Base-by-base conservation (phyloP, 2,113 vertebrate genomes). In the Symphodus melops region DNA sequence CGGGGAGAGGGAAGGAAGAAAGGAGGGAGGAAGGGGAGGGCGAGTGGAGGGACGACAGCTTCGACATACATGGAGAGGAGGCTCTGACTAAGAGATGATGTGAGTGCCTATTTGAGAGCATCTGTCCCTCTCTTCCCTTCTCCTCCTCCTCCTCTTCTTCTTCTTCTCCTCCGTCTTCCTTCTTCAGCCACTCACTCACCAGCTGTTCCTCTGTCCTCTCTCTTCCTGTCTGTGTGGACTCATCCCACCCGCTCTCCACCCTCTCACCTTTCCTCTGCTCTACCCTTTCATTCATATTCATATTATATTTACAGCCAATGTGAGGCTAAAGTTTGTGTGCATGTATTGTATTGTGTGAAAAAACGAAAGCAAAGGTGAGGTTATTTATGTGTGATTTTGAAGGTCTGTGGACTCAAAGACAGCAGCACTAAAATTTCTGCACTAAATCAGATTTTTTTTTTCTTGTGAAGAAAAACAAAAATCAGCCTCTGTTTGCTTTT, bases 31-130 rank as follows among this genome's bases (percentile, higher is more conserved):
- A 75, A 77, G 77, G 28, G 69, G 83, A 81, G 69, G 68, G 86
- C 59, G 39, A 79, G 80, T 53, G 52, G 77, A 71, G 63, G 68
- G 81, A 89, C 75, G 90, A 88, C 78, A 83, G 72, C 91, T 87
- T 87, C 72, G 69, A 85, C 88, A 84, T 89, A 79, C 88, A 68
- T 82, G 79, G 87, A 92, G 19, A 70, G 72, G 86, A 83, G 75
- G 84, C 79, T 80, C 77, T 91, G 91, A 90, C 91, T 85, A 51
- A 88, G 91, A 92, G 82, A 94, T 95, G 94, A 95, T 95, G 94
- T 94, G 94, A 94, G 94, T 95, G 86, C 69, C 84, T 82, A 57
- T 92, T 81, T 1, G 39, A 79, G 89, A 88, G 59, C 60, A 68
- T 87, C 75, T 89, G 37, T 70, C 42, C 56, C 46, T 68, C 72